Base-by-base conservation (phyloP, 2,888 invertebrate genomes). In the Reticulitermes lucifugus region DNA sequence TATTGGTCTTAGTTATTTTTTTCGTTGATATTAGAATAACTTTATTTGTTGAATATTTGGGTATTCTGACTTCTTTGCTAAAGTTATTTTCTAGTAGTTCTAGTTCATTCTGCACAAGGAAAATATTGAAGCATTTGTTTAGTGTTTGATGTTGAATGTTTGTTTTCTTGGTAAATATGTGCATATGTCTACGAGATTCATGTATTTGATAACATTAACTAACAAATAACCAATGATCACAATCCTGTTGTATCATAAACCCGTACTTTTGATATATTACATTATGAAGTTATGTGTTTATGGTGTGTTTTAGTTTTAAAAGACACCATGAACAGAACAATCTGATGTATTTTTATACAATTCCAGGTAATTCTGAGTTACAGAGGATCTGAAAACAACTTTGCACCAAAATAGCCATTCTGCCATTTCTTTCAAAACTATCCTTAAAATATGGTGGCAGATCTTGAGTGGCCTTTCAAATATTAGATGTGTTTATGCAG, bases 241-340 rank as follows among this genome's bases (percentile, higher is more conserved):
- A 79, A 51, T 79, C 25, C 55, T 51, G 35, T 79, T 79, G 79
- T 55, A 46, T 79, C 79, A 79, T 79, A 79, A 79, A 79, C 79
- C 79, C 79, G 79, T 79, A 79, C 79, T 79, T 79, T 79, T 65
- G 46, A 46, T 79, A 79, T 79, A 46, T 79, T 79, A 79, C 55
- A 79, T 46, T 35, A 79, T 46, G 46, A 25, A 79, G n/a, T 43
- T 77, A 46, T 46, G 55, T 77, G n/a, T n/a, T 46, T 51, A 14
- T 79, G 46, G 46, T 79, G 55, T 79, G 43, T 51, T 75, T 60
- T 5, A n/a, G n/a, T 6, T 65, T 65, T 65, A 65, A 65, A 65
- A 65, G 9, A 65, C 65, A 65, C 65, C 65, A 65, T 65, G 9
- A n/a, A 65, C 65, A 65, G 5, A 65, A 65, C n/a, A n/a, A 60